These are phyloP conservation scores for Malaclemys terrapin DNA, from an alignment of 2,113 vertebrate genomes.

Conservation along the genomic window DNA sequence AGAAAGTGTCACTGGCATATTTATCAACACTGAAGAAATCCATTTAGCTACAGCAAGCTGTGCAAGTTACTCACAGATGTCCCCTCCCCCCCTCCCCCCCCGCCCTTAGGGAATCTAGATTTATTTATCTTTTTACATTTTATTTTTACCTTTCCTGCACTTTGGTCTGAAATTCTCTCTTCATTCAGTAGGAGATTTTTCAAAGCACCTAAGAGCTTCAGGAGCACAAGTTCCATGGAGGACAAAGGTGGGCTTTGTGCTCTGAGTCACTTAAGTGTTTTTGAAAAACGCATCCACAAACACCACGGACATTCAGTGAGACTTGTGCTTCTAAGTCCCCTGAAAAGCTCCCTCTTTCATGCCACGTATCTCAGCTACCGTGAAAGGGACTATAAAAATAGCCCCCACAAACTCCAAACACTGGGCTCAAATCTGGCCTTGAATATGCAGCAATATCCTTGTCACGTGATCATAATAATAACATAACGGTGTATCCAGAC, in stretches of 20 bases:
- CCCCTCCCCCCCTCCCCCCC: neutral
- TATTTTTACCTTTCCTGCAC: conserved; percentile 23
- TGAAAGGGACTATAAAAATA: neutral
- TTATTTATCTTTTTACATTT: conserved; percentile 4
- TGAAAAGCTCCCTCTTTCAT: neutral
- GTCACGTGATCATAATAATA: neutral
- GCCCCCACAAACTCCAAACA: neutral
- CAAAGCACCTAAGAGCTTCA: neutral
- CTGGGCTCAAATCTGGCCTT: neutral
- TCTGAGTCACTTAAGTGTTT: neutral
- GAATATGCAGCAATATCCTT: neutral
- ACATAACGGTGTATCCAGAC: neutral
- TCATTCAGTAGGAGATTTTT: neutral
- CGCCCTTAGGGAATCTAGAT: neutral
- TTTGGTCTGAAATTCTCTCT: conserved; percentile 36
- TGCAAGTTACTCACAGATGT: conserved; percentile 51
- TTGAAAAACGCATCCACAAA: neutral
- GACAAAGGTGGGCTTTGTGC: neutral
- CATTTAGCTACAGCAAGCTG: conserved; percentile 41
- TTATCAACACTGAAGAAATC: conserved; percentile 40
- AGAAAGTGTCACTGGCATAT: conserved; percentile 62
- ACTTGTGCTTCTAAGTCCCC: neutral
- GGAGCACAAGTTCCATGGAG: neutral
- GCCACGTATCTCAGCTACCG: neutral
- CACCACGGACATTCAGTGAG: neutral